phyloP scores from a whole-genome alignment of 92 coral and sea anemone genomes.

The Galaxea fascicularis region DNA sequence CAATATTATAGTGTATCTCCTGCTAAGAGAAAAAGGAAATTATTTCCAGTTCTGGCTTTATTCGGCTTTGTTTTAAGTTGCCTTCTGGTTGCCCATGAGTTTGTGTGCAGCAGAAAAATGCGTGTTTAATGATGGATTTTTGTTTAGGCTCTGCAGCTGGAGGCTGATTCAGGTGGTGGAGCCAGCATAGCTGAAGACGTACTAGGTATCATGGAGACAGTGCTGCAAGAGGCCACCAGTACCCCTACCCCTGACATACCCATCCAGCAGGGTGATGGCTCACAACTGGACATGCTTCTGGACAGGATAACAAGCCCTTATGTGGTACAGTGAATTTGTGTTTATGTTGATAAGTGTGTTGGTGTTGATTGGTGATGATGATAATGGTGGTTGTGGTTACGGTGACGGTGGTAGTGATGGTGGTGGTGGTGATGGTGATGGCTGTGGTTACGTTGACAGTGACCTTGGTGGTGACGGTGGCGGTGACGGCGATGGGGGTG shows the following conservation, averaged over 20 bases:
- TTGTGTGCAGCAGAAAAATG: background rate
- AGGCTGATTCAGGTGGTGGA: conserved; percentile 94
- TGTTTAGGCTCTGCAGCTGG: conserved; percentile 88
- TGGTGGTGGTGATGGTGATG: background rate
- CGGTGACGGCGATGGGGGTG: too few relatives aligned
- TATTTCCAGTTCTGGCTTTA: too few relatives aligned
- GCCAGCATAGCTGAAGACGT: conserved; percentile 96
- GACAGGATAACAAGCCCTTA: conserved; percentile 96
- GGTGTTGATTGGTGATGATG: too few relatives aligned
- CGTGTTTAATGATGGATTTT: background rate
- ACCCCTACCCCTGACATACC: conserved; percentile 83
- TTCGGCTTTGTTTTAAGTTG: too few relatives aligned
- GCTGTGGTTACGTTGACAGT: background rate
- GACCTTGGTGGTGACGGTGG: too few relatives aligned
- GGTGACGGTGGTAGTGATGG: background rate
- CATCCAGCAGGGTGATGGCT: conserved; percentile 85
- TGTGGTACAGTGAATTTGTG: conserved; percentile 69
- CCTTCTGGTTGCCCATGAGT: too few relatives aligned
- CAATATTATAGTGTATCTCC: too few relatives aligned
- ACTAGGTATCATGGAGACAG: conserved; percentile 91
- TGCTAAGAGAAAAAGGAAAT: too few relatives aligned
- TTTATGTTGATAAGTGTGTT: background rate
- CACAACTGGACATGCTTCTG: conserved; percentile 95
- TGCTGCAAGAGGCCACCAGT: conserved; percentile 90
- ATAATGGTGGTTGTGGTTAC: background rate